Base-by-base conservation (phyloP, 2,113 vertebrate genomes). In the Lethenteron reissneri region DNA sequence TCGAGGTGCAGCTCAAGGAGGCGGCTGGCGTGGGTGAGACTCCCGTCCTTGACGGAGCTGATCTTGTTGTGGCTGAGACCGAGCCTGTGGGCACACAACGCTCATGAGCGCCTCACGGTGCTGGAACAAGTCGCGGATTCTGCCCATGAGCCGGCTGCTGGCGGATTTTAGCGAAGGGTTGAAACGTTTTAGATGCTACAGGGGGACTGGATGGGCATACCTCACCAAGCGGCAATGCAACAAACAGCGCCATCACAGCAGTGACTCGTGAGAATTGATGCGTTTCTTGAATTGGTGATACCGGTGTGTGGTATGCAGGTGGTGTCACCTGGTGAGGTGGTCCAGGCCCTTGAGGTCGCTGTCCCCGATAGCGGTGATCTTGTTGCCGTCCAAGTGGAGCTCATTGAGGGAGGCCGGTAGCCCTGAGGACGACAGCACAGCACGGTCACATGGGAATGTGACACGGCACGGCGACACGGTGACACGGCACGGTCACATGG, bases 331-430 rank as follows among this genome's bases (percentile, higher is more conserved):
- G 64, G n/a, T 68, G n/a, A 68, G 25, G 64, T 11, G 64, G 64
- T n/a, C 11, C 64, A 68, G 64, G n/a, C 64, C 64, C 64, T 68
- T 68, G 64, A 68, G 64, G 64, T 68, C 64, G 64, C 64, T 25
- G 25, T 68, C 64, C n/a, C 25, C 25, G 9, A 68, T 10, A 2
- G 9, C 10, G 8, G 64, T 68, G 11, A 68, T 68, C 25, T 68
- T 68, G 64, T 68, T 68, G 64, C 64, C 64, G 64, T 68, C 64
- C 64, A 68, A 25, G 64, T 68, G 64, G 25, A 68, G 64, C 64
- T 68, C 64, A 11, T 25, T 68, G 25, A 68, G n/a, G 64, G n/a
- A 25, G 10, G n/a, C 25, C 25, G 64, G 64, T 25, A 68, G 64
- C 10, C 64, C 64, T 68, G 64, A 2, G n/a, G 25, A 68, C 9